A percentile compares a stretch with the other conserved stretches of the same genome.
Conservation (phyloP, 2,113 vertebrate species). For the Antennarius striatus region DNA sequence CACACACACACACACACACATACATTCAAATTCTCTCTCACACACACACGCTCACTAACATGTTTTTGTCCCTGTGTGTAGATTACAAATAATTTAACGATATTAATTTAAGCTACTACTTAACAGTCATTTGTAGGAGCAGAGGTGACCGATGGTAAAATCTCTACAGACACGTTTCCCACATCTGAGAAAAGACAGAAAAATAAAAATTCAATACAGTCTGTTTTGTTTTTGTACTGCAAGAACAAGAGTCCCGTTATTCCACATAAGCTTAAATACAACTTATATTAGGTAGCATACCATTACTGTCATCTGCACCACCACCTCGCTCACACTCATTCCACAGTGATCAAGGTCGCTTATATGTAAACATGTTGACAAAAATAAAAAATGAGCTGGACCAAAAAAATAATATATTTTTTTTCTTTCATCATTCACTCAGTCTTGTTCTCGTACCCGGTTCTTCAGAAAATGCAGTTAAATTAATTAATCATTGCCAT, state of each 20-base stretch:
- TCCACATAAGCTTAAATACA: constrained; percentile 74
- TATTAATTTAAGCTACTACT: constrained; percentile 80
- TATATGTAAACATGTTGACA: constrained; percentile 84
- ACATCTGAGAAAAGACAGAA: constrained; percentile 59
- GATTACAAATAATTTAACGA: constrained; percentile 82
- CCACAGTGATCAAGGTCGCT: constrained; percentile 85
- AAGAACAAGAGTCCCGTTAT: constrained; percentile 51
- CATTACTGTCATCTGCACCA: constrained; percentile 53
- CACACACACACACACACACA: constrained; percentile 35
- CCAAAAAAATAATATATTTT: constrained; percentile 13
- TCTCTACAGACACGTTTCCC: constrained; percentile 62
- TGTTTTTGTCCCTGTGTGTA: constrained; percentile 75
- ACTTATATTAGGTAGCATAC: constrained; percentile 67
- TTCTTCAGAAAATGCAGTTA: constrained; percentile 65
- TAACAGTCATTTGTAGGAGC: constrained; percentile 81
- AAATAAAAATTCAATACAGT: constrained; percentile 55
- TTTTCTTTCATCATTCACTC: constrained; percentile 53
- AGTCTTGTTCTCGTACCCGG: constrained; percentile 62
- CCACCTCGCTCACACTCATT: constrained; percentile 63
- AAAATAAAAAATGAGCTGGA: constrained; percentile 58
- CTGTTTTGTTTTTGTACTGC: constrained; percentile 56
- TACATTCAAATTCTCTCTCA: not conserved
- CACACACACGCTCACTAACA: constrained; percentile 26
- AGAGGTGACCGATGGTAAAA: constrained; percentile 67
- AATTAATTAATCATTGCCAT: constrained; percentile 48